Percentiles rank a stretch among this genome's conserved stretches.
Conservation (phyloP, 2,888 invertebrate species). For the Scaptomyza cyrtandrae region DNA sequence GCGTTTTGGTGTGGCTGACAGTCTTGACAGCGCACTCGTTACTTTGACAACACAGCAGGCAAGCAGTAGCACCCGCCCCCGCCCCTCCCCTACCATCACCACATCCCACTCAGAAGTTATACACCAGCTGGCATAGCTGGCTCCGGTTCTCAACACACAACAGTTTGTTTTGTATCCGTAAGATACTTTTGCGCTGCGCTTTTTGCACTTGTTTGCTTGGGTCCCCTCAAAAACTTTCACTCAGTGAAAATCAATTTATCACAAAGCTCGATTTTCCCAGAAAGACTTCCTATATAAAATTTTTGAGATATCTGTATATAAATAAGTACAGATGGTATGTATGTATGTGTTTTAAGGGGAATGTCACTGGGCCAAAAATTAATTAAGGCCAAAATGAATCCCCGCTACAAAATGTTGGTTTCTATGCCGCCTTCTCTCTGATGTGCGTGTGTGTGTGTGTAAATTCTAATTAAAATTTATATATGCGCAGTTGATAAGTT, state of each 20-base stretch:
- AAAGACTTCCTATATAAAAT: conserved; percentile 6
- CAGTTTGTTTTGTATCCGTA: conserved; percentile 60
- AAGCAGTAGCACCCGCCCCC: conserved; percentile 3
- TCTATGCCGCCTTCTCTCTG: conserved; percentile 38
- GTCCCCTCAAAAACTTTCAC: conserved; percentile 54
- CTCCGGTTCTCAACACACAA: conserved; percentile 15
- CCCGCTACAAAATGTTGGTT: conserved; percentile 55
- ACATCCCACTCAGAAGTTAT: not conserved
- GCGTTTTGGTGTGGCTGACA: conserved; percentile 60
- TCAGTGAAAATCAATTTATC: conserved; percentile 72
- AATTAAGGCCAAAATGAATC: conserved; percentile 71
- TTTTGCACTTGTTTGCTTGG: conserved; percentile 59
- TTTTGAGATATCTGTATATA: conserved; percentile 2
- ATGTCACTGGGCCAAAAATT: conserved; percentile 77
- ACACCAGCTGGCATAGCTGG: conserved; percentile 6
- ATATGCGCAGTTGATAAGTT: conserved; percentile 75
- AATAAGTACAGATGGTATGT: not conserved
- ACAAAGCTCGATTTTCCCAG: conserved; percentile 55
- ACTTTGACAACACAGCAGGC: conserved; percentile 70
- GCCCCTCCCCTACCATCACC: not conserved
- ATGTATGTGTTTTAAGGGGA: conserved; percentile 22
- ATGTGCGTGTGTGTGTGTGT: conserved; percentile 24
- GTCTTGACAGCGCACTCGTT: conserved; percentile 75
- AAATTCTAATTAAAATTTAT: conserved; percentile 75
- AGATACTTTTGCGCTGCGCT: conserved; percentile 75